Conservation (phyloP, 2,113 vertebrate genomes). For the Xiphophorus hellerii region DNA sequence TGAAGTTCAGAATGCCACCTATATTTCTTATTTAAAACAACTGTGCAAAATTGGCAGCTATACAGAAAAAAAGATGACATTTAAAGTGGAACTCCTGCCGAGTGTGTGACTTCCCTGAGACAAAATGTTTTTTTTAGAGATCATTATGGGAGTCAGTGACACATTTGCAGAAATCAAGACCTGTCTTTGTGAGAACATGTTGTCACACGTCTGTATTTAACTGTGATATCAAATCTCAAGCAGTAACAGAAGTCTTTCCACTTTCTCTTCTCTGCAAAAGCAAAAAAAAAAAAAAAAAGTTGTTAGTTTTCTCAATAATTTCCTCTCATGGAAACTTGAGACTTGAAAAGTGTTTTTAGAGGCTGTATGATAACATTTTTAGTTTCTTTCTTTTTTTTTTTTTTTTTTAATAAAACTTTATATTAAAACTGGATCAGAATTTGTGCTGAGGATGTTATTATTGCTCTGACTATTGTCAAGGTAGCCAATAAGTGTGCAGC, state of each 20-base stretch:
- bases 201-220: constrained; percentile 22
- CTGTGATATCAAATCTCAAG: not conserved
- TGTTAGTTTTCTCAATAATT: not conserved
- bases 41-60: constrained; percentile 16
- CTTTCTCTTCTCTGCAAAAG: constrained; percentile 1
- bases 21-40: constrained; percentile 35
- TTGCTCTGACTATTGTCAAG: not conserved
- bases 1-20: constrained; percentile 31
- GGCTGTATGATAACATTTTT: not conserved
- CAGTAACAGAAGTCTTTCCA: constrained; percentile 1
- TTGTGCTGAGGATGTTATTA: not conserved
- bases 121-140: not conserved
- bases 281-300: constrained; percentile 9
- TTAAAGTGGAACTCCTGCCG: constrained; percentile 32
- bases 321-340: not conserved
- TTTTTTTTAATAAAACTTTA: no score
- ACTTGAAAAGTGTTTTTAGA: no score
- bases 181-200: not conserved
- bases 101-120: constrained; percentile 21
- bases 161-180: constrained; percentile 13
- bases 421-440: not conserved
- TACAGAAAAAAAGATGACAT: constrained; percentile 12
- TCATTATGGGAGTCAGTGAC: constrained; percentile 5
- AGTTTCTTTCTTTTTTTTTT: not conserved
- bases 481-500: not conserved